Evolutionary conservation across 1,140 invertebrate genomes (phyloP).

Genomic region (Sarcophaga peregrina): DNA sequence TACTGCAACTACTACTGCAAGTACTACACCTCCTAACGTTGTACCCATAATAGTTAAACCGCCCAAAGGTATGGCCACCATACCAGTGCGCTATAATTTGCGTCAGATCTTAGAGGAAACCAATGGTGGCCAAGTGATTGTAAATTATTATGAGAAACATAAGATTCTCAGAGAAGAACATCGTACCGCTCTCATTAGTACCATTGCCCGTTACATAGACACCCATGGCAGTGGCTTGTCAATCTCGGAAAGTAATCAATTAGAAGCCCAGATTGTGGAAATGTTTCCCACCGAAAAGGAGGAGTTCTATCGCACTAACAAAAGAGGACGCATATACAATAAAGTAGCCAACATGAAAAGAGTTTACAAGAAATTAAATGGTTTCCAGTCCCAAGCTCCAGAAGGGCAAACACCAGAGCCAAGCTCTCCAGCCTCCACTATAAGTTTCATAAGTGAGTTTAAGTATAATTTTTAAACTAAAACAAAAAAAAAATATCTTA

Average conservation of each 20-base stretch:
- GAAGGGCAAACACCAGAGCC: background rate
- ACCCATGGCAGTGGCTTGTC: background rate
- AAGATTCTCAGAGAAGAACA: slow-evolving; percentile 19
- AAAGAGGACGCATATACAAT: slow-evolving; percentile 16
- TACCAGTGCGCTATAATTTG: background rate
- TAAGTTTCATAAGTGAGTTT: background rate
- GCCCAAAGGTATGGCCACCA: background rate
- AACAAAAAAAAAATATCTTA: no score
- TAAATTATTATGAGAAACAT: slow-evolving; percentile 17
- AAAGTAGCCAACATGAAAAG: slow-evolving; percentile 13
- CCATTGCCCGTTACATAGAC: slow-evolving; percentile 11
- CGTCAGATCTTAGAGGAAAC: background rate
- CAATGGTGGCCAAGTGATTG: background rate
- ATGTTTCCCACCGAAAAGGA: slow-evolving; percentile 23
- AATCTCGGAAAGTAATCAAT: background rate
- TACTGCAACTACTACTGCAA: background rate
- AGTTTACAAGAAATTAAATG: background rate
- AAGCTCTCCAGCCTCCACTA: background rate
- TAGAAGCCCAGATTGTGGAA: slow-evolving; percentile 13
- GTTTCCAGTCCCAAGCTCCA: no score
- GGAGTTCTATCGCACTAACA: background rate
- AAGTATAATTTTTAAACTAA: no score
- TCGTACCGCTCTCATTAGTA: background rate
- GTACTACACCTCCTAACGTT: background rate
- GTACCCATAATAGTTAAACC: background rate